phyloP scores from a whole-genome alignment of 2,797 vertebrate genomes.

The Acrossocheilus wenchowensis region DNA sequence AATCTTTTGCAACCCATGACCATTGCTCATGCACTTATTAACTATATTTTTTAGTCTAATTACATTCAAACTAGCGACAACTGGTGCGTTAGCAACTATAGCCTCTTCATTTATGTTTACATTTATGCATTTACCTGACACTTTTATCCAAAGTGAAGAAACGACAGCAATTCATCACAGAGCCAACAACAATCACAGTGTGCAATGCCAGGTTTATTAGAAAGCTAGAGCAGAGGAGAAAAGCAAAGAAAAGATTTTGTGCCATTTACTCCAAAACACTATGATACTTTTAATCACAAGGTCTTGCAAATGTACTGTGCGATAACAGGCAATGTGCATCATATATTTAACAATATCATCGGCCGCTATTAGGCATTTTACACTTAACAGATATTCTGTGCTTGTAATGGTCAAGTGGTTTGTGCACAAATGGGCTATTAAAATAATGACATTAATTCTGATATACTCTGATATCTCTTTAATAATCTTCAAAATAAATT shows the following conservation, averaged over 20 bases:
- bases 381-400: not conserved
- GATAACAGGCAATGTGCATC: not conserved
- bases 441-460: constrained; percentile 9
- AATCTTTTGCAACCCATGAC: too few relatives aligned
- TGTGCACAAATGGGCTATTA: not conserved
- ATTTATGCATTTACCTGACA: not conserved
- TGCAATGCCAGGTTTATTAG: not conserved
- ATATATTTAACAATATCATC: not conserved
- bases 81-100: not conserved
- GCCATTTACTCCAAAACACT: not conserved
- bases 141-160: not conserved
- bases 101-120: not conserved
- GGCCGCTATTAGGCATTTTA: not conserved
- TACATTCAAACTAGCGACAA: not conserved
- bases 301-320: not conserved
- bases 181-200: not conserved
- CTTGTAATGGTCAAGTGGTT: not conserved
- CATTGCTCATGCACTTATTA: too few relatives aligned
- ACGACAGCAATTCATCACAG: not conserved
- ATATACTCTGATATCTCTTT: constrained; percentile 44
- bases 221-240: not conserved
- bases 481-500: constrained; percentile 61
- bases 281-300: not conserved
- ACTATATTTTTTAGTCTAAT: not conserved
- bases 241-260: not conserved